A percentile compares a stretch with the other conserved stretches of the same genome.
phyloP scores from a whole-genome alignment of 1,140 invertebrate species.

The Bombus vancouverensis region DNA sequence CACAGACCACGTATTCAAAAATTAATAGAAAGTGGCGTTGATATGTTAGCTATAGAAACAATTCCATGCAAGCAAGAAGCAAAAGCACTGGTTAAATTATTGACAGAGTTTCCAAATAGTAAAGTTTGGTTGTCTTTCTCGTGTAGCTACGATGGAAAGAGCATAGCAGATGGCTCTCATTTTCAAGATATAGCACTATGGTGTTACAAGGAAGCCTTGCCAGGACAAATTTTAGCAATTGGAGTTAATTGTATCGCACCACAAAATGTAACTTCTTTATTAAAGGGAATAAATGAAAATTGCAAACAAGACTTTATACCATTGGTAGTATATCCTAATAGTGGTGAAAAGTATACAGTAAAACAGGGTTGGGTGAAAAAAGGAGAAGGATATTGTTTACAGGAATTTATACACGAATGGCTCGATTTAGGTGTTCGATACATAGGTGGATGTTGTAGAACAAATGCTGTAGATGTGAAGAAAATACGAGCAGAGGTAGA shows the following conservation, averaged over 20 bases:
- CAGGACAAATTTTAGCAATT: slow-evolving; percentile 89
- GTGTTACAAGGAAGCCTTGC: slow-evolving; percentile 85
- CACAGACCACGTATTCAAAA: slow-evolving; percentile 90
- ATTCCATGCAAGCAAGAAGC: slow-evolving; percentile 93
- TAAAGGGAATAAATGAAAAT: slow-evolving; percentile 81
- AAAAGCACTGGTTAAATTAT: slow-evolving; percentile 89
- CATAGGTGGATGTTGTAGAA: slow-evolving; percentile 92
- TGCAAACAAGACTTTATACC: slow-evolving; percentile 74
- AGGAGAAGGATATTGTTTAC: slow-evolving; percentile 82
- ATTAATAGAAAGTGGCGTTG: slow-evolving; percentile 89
- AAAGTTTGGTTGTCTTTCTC: slow-evolving; percentile 94
- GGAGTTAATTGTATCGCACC: slow-evolving; percentile 94
- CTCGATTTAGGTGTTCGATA: slow-evolving; percentile 87
- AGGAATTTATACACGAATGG: slow-evolving; percentile 87
- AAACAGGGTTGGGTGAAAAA: slow-evolving; percentile 84
- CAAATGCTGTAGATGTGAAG: slow-evolving; percentile 85
- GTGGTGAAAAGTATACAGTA: slow-evolving; percentile 85
- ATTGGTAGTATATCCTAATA: slow-evolving; percentile 89
- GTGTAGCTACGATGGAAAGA: slow-evolving; percentile 87
- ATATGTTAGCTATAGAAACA: slow-evolving; percentile 94
- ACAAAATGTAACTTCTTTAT: slow-evolving; percentile 83
- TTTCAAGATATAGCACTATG: slow-evolving; percentile 85
- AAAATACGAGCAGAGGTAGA: slow-evolving; percentile 81
- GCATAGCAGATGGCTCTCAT: slow-evolving; percentile 89
- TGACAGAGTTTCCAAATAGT: slow-evolving; percentile 87